These are phyloP conservation scores for Halcyon malimbica DNA, from an alignment of 2,113 vertebrate genomes.

Conservation along the genomic window DNA sequence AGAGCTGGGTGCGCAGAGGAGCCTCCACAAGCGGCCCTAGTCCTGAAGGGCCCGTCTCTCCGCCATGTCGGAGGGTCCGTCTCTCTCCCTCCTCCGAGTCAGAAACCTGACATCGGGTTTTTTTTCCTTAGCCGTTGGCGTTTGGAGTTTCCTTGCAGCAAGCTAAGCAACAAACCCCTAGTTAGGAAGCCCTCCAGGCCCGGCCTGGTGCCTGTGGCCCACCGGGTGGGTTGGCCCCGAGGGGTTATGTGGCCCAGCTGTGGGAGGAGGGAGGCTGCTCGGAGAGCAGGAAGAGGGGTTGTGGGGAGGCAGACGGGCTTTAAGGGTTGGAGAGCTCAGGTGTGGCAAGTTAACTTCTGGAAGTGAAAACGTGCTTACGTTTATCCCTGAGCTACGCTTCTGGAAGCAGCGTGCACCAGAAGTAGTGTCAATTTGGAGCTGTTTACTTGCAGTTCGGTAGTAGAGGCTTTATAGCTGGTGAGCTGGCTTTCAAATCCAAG, in stretches of 20 bases:
- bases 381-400: fast-evolving
- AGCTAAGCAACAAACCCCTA: fast-evolving
- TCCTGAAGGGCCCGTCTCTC: background rate
- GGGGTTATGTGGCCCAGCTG: background rate
- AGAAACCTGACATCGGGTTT: fast-evolving
- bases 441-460: background rate
- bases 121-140: too few relatives aligned
- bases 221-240: background rate
- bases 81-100: fast-evolving
- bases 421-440: fast-evolving
- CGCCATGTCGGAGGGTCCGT: fast-evolving
- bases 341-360: fast-evolving
- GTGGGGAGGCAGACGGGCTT: fast-evolving
- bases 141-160: fast-evolving
- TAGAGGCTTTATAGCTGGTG: fast-evolving
- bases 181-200: too few relatives aligned
- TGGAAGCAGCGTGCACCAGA: fast-evolving
- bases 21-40: background rate
- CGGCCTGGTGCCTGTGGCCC: background rate
- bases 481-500: background rate
- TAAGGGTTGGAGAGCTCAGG: fast-evolving
- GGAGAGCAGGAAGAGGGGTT: fast-evolving
- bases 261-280: background rate
- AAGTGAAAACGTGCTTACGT: fast-evolving
- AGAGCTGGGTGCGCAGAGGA: background rate